Conservation (phyloP, 2,113 vertebrate species). For the Piprites chloris region DNA sequence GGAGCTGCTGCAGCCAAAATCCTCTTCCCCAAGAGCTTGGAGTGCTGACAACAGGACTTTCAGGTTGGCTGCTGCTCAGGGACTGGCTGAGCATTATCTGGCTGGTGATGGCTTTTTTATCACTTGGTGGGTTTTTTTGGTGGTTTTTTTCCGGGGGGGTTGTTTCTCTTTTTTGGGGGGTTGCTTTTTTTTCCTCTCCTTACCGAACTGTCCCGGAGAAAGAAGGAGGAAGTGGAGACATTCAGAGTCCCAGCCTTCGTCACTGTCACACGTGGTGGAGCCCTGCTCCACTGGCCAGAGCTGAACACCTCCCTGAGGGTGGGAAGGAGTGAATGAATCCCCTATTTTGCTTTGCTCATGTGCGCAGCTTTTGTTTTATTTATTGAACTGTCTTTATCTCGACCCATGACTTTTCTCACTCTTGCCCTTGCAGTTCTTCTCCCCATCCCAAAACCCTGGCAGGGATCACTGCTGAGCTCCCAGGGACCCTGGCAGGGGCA, state of each 20-base stretch:
- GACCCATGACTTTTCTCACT: rapidly evolving
- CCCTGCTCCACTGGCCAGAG: background rate
- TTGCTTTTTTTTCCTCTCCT: rapidly evolving
- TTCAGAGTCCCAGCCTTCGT: background rate
- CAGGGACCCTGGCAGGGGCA: rapidly evolving
- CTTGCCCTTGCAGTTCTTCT: background rate
- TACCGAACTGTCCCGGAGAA: background rate
- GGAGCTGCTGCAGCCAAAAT: background rate
- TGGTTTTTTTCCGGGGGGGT: background rate
- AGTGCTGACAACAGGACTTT: background rate
- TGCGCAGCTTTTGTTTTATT: background rate
- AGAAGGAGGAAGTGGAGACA: background rate
- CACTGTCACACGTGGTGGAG: background rate
- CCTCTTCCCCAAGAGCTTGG: background rate
- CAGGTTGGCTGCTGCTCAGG: background rate
- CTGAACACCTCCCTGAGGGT: background rate
- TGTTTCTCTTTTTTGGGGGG: too few species aligned
- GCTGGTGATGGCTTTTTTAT: background rate
- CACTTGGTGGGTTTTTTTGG: background rate
- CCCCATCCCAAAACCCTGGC: background rate
- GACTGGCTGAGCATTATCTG: background rate
- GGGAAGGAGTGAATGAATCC: background rate
- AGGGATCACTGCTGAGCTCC: background rate
- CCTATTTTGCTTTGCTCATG: background rate
- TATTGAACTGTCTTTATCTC: background rate